phyloP scores from a whole-genome alignment of 2,888 invertebrate species.

The Herminia tarsipennalis region DNA sequence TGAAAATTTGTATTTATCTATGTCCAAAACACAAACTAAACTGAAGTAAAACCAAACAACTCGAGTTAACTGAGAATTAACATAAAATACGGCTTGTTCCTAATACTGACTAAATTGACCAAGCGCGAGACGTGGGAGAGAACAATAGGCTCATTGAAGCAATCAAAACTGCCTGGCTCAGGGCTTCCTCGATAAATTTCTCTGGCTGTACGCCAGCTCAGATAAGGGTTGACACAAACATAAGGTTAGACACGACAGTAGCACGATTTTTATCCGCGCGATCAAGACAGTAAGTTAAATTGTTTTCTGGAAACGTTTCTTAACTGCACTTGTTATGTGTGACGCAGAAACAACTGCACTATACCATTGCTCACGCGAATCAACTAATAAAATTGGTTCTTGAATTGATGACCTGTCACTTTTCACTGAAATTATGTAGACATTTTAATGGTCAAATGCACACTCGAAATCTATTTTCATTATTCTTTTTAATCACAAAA shows the following conservation, averaged over 20 bases:
- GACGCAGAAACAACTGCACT: too few relatives aligned
- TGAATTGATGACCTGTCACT: too few relatives aligned
- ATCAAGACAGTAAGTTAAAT: too few relatives aligned
- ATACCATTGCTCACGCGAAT: too few relatives aligned
- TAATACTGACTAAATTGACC: slow-evolving; percentile 49
- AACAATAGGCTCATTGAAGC: slow-evolving; percentile 62
- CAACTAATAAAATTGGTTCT: too few relatives aligned
- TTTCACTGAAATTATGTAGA: too few relatives aligned
- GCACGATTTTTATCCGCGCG: slow-evolving; percentile 34
- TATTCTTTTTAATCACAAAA: too few relatives aligned
- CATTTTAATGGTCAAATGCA: too few relatives aligned
- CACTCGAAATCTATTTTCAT: too few relatives aligned
- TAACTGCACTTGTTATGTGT: too few relatives aligned
- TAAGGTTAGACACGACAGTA: slow-evolving; percentile 36
- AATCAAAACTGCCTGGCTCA: slow-evolving; percentile 61
- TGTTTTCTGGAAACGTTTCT: too few relatives aligned
- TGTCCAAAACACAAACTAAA: slow-evolving; percentile 16
- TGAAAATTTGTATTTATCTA: slow-evolving; percentile 9
- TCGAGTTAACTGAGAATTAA: slow-evolving; percentile 38
- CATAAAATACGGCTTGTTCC: slow-evolving; percentile 37
- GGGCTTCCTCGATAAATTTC: slow-evolving; percentile 55
- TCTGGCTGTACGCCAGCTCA: slow-evolving; percentile 64
- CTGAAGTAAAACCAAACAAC: slow-evolving; percentile 27
- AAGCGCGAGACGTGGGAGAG: slow-evolving; percentile 32
- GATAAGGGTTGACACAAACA: slow-evolving; percentile 50